Percentiles rank a stretch among this genome's conserved stretches.
These are phyloP conservation scores for Hypothenemus hampei DNA, from an alignment of 1,140 invertebrate genomes.

Conservation along the genomic window DNA sequence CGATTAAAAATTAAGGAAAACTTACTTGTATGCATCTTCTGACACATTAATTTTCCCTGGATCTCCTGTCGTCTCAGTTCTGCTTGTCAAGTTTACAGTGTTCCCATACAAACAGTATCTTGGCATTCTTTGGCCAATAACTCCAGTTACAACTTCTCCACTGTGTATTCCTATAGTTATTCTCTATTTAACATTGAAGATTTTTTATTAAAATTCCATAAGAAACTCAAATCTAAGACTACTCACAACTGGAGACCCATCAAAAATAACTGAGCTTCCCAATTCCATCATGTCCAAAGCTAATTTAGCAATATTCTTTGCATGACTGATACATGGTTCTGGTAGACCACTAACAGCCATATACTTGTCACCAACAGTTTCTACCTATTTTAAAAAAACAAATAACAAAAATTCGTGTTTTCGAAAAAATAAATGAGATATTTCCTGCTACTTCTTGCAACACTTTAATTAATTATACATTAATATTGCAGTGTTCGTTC, in stretches of 20 bases:
- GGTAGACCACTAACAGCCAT: constrained; percentile 98
- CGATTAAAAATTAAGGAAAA: constrained; percentile 49
- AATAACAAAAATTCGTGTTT: neutral
- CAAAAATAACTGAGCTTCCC: constrained; percentile 77
- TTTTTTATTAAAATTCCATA: neutral
- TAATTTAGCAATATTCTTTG: constrained; percentile 85
- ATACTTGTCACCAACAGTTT: constrained; percentile 99
- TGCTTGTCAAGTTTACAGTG: constrained; percentile 91
- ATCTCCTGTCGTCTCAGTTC: constrained; percentile 91
- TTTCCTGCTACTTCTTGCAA: neutral
- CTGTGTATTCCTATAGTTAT: constrained; percentile 96
- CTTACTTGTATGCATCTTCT: constrained; percentile 87
- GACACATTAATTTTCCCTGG: constrained; percentile 91
- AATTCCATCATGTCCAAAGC: constrained; percentile 96
- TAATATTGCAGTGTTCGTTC: constrained; percentile 22
- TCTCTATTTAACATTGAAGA: constrained; percentile 54
- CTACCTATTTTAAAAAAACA: constrained; percentile 70
- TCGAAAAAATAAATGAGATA: too few species aligned
- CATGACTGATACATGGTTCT: constrained; percentile 85
- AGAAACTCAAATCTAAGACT: neutral
- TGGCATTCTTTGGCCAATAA: constrained; percentile 94
- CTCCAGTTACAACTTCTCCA: constrained; percentile 93
- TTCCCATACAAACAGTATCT: constrained; percentile 97
- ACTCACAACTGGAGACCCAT: constrained; percentile 80
- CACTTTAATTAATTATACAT: neutral